Evolutionary conservation across 1,140 invertebrate species (phyloP).

Genomic region (Calephelis nemesis): DNA sequence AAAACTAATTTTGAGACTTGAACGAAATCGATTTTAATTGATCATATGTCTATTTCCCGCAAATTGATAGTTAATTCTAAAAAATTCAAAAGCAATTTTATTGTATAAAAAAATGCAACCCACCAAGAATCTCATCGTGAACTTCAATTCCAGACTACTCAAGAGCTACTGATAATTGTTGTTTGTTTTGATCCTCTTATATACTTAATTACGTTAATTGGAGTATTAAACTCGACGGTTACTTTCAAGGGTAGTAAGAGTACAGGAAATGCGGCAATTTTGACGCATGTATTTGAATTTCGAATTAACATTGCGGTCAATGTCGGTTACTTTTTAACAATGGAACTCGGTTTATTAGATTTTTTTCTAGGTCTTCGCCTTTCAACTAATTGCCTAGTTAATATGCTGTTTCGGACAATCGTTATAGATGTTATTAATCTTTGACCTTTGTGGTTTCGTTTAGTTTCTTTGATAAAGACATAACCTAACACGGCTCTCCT

Average conservation of each 20-base stretch:
- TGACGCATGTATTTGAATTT: slow-evolving; percentile 5
- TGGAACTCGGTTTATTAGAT: neutral
- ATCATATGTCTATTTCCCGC: too few species aligned
- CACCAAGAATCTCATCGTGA: slow-evolving; percentile 16
- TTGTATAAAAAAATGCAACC: neutral
- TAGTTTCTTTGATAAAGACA: too few species aligned
- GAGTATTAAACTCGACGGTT: neutral
- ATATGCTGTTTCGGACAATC: too few species aligned
- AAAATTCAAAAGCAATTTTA: neutral
- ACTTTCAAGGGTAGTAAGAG: slow-evolving; percentile 14
- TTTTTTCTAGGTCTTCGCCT: too few species aligned
- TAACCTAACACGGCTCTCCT: too few species aligned
- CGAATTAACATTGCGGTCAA: slow-evolving; percentile 13
- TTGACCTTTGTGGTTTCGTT: too few species aligned
- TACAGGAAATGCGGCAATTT: slow-evolving; percentile 16
- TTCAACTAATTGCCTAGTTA: too few species aligned
- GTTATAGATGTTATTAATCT: too few species aligned
- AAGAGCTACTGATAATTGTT: slow-evolving; percentile 7
- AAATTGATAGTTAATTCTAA: too few species aligned
- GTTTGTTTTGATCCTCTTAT: slow-evolving; percentile 7
- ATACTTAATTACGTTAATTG: slow-evolving; percentile 2
- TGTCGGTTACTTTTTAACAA: slow-evolving; percentile 15
- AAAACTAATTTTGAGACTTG: too few species aligned
- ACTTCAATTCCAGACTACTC: slow-evolving; percentile 12
- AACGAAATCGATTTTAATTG: too few species aligned